These are phyloP conservation scores for Sebastes nivosus DNA, from an alignment of 2,797 vertebrate genomes.

Conservation along the genomic window DNA sequence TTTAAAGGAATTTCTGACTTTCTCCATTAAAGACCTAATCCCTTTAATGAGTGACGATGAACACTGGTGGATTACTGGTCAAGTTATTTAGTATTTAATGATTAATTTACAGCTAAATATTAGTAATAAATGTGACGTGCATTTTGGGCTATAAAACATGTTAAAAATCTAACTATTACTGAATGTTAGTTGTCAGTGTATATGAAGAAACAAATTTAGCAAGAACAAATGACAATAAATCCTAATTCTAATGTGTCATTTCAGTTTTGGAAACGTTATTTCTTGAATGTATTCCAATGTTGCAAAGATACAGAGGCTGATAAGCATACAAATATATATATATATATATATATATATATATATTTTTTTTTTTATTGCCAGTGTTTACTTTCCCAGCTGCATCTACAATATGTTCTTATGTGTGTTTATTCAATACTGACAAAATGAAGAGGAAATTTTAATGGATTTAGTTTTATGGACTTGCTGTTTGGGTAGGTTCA, in stretches of 20 bases:
- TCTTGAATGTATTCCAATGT: slow-evolving; percentile 2
- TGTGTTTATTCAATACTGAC: slow-evolving; percentile 9
- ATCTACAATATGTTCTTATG: slow-evolving; percentile 13
- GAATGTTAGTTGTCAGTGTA: background rate
- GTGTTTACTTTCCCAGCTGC: slow-evolving; percentile 27
- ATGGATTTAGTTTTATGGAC: slow-evolving; percentile 54
- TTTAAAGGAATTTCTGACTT: background rate
- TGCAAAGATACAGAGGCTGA: background rate
- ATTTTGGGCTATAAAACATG: background rate
- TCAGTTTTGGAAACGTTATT: background rate
- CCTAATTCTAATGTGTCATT: background rate
- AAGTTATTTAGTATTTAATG: background rate
- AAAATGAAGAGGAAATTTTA: slow-evolving; percentile 25
- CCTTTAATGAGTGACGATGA: background rate
- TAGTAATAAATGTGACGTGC: background rate
- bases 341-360: background rate
- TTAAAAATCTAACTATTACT: background rate
- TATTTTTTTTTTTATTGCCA: background rate
- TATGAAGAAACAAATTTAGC: background rate
- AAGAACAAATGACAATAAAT: background rate
- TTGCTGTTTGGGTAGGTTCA: slow-evolving; percentile 31
- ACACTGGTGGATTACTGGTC: background rate
- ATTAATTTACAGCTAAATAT: background rate
- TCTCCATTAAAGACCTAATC: background rate
- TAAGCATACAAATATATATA: background rate